These are phyloP conservation scores for Drosophila histrio DNA, from an alignment of 2,888 invertebrate species.

Conservation along the genomic window DNA sequence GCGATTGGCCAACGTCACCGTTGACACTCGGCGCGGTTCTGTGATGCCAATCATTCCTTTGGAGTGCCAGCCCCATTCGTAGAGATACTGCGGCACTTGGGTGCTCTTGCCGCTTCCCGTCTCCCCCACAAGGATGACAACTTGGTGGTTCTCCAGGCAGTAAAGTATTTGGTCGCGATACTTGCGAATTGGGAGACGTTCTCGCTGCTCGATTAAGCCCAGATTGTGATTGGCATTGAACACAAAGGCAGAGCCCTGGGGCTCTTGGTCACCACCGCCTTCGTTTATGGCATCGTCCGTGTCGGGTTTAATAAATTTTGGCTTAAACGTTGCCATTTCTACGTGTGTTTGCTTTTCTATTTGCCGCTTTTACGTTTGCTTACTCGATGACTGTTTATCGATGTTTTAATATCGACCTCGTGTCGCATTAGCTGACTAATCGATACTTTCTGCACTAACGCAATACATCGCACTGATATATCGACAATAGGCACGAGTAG, in stretches of 20 bases:
- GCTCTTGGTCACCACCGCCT: slow-evolving; percentile 70
- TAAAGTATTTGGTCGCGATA: slow-evolving; percentile 95
- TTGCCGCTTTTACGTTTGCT: slow-evolving; percentile 20
- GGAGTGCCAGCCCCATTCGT: slow-evolving; percentile 93
- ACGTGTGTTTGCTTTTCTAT: not conserved
- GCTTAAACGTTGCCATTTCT: slow-evolving; percentile 65
- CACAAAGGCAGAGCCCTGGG: slow-evolving; percentile 86
- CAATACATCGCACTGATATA: not conserved
- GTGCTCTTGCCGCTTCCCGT: slow-evolving; percentile 93
- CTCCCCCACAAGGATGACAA: slow-evolving; percentile 95
- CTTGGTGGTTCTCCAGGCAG: slow-evolving; percentile 94
- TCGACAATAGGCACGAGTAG: not conserved
- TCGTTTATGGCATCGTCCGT: slow-evolving; percentile 80
- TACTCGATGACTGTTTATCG: not conserved
- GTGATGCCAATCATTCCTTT: slow-evolving; percentile 94
- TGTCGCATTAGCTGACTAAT: not conserved
- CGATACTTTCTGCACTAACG: not conserved
- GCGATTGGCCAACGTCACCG: slow-evolving; percentile 93
- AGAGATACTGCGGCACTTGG: slow-evolving; percentile 89
- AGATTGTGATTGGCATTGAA: slow-evolving; percentile 94
- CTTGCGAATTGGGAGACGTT: slow-evolving; percentile 93
- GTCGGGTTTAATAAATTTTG: slow-evolving; percentile 66
- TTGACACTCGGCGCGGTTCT: slow-evolving; percentile 96
- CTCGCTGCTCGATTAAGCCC: slow-evolving; percentile 92
- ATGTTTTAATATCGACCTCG: not conserved